Evolutionary conservation across 1,140 invertebrate species (phyloP), one percentile per base, ranked within the genome.

Genomic region (Trinorchestia longiramus): DNA sequence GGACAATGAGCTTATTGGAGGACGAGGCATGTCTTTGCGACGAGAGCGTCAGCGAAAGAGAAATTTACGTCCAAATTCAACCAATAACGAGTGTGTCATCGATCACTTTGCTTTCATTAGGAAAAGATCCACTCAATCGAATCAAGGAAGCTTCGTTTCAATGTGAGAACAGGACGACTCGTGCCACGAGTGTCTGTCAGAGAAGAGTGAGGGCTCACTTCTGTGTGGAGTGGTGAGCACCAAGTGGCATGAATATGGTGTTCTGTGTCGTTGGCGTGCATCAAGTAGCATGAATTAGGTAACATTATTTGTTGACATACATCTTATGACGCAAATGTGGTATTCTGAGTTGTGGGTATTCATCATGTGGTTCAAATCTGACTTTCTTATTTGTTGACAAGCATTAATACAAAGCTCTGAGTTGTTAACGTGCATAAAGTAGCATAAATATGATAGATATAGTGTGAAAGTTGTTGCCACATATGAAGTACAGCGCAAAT

Each of bases 1-100:
- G 88, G 88, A 90, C 88, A 90, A 90, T 42, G 88, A 90, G 88
- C n/a, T 90, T 90, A 90, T 90, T 90, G 88, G 88, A 42, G 88
- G 62, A 36, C 62, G 62, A 77, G 62, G 62, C 62, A 36, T 77
- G 62, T 77, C 62, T 77, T 28, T 77, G 62, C 62, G 62, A 23
- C 62, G 62, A 77, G 62, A 77, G 62, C 62, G 62, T 19, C 62
- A 77, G 62, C 15, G 62, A 77, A 77, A 77, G 62, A 77, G 62
- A 77, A 77, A 77, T 77, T 77, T 77, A 77, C 62, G 15, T 77
- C 28, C 62, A 15, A 77, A 77, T 28, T 77, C 62, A 77, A 77
- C 62, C 62, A 77, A 77, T 77, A 77, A 77, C 62, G 62, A 77
- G 62, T 77, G 15, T 28, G 15, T 77, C 62, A 77, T 77, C 62